These are phyloP conservation scores for Zeugodacus cucurbitae DNA, from an alignment of 1,140 invertebrate genomes.

Conservation along the genomic window DNA sequence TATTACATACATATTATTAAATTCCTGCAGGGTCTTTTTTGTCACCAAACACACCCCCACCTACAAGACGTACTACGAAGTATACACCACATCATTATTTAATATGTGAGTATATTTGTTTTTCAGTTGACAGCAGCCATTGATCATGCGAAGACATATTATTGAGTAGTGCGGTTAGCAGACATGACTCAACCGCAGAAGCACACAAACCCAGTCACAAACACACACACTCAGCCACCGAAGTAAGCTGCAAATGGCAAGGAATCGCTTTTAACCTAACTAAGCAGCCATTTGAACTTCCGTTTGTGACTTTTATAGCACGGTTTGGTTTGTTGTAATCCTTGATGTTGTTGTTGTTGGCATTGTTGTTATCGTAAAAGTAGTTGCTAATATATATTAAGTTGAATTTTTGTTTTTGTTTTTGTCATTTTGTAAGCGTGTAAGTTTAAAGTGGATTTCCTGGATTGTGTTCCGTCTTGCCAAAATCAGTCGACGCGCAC, in stretches of 20 bases:
- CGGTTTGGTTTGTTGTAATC: not conserved
- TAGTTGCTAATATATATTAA: not conserved
- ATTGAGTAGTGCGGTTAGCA: slow-evolving; percentile 21
- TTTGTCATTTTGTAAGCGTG: not conserved
- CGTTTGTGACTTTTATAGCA: not conserved
- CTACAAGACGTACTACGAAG: not conserved
- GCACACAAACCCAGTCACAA: not conserved
- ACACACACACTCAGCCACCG: not conserved
- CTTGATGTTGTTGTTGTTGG: not conserved
- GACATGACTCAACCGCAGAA: slow-evolving; percentile 4
- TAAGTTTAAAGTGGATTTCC: slow-evolving; percentile 38
- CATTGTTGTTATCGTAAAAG: not conserved
- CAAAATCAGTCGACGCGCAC: not conserved
- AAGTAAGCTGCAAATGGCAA: not conserved
- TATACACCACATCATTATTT: not conserved
- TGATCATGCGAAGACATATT: slow-evolving; percentile 27
- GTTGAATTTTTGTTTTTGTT: not conserved
- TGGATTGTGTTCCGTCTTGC: not conserved
- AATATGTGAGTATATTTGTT: slow-evolving; percentile 1
- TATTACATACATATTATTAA: too few relatives aligned
- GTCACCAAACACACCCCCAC: not conserved
- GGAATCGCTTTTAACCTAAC: slow-evolving; percentile 7
- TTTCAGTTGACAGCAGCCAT: not conserved
- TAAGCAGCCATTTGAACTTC: not conserved
- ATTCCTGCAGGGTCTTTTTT: not conserved